Base-by-base conservation (phyloP, 2,113 vertebrate species). In the Morone chrysops region DNA sequence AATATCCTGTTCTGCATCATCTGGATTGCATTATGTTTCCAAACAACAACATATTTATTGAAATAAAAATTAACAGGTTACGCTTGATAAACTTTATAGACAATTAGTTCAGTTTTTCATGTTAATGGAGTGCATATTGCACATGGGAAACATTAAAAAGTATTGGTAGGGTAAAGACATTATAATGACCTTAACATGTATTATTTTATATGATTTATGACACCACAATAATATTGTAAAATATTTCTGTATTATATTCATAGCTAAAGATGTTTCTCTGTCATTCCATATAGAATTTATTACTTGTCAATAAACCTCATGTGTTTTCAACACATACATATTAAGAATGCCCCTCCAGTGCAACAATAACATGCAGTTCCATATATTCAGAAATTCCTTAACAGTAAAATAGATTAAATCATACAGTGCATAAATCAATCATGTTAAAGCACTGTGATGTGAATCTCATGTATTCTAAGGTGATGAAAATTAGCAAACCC, bases 401-500 rank as follows among this genome's bases (percentile, higher is more conserved):
- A 59, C 6, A 56, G 18, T 36, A 50, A 45, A 25, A 51, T 6
- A 8, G 4, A 50, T 86, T 45, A 66, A 62, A 45, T 38, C 17
- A 17, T n/a, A 22, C 62, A 67, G 43, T 40, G 16, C 25, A 48
- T 43, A 2, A 40, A 56, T 12, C 17, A 73, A 4, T 59, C 20
- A 66, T 61, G 67, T 63, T 16, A 48, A 31, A 68, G 22, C 41
- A 20, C 38, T 65, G 40, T 5, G 9, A 9, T 78, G 22, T 57
- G 51, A 47, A 48, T 59, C 17, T 0, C 13, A 2, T 66, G 73
- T 70, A 43, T 53, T 36, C n/a, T 48, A n/a, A n/a, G 9, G 38
- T 56, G 45, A 61, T 65, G 38, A 0, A 53, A 78, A 79, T 76
- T 3, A 25, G 14, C 14, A 22, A 70, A 81, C 14, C 25, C 66